Evolutionary conservation across 2,113 vertebrate genomes (phyloP).

Genomic region (Tetrax tetrax): DNA sequence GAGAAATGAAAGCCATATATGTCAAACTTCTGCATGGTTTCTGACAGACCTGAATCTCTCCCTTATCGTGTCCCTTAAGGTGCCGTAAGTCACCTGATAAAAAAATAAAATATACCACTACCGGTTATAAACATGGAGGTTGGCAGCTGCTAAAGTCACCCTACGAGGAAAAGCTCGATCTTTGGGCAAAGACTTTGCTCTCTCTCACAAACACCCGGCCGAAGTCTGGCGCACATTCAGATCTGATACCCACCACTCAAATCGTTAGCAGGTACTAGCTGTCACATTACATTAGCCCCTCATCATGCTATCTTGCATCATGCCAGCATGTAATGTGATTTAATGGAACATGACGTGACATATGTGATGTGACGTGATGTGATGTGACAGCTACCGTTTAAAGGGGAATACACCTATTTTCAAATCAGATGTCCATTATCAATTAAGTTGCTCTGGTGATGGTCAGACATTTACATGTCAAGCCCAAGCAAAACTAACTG

Average conservation of each 20-base stretch:
- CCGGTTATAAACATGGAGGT: neutral
- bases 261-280: constrained; percentile 65
- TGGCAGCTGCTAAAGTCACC: neutral
- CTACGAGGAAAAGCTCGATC: neutral
- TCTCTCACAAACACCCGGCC: neutral
- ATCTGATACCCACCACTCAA: constrained; percentile 32
- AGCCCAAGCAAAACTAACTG: constrained; percentile 18
- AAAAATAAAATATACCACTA: neutral
- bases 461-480: constrained; percentile 38
- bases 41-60: neutral
- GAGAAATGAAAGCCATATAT: neutral
- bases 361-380: constrained; percentile 49
- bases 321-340: constrained; percentile 61
- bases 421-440: constrained; percentile 47
- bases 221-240: neutral
- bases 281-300: constrained; percentile 53
- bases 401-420: constrained; percentile 68
- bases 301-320: constrained; percentile 41
- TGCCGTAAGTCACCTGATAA: neutral
- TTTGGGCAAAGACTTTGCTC: neutral
- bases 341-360: constrained; percentile 65
- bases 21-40: neutral
- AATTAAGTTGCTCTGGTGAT: constrained; percentile 53
- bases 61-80: neutral
- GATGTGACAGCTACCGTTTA: constrained; percentile 63